Conservation (phyloP, 2,113 vertebrate genomes). For the Manacus vitellinus region DNA sequence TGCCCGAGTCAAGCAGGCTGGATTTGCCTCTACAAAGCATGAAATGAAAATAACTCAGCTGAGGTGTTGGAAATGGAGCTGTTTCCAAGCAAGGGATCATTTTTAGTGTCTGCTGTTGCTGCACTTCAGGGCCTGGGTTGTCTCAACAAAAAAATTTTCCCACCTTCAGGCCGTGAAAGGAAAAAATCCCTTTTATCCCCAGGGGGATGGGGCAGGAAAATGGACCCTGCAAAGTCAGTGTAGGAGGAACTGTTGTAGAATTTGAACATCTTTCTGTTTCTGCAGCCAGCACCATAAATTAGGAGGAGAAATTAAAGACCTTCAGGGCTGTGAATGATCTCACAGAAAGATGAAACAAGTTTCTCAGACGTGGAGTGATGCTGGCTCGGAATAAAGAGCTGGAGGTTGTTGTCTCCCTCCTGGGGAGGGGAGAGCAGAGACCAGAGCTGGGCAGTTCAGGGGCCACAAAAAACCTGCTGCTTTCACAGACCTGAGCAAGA, state of each 20-base stretch:
- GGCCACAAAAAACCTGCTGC: not conserved
- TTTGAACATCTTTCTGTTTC: not conserved
- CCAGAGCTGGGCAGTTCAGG: not conserved
- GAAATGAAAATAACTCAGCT: not conserved
- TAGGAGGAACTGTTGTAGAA: rapidly evolving
- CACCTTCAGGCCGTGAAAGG: not conserved
- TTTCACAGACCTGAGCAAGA: not conserved
- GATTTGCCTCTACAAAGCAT: not conserved
- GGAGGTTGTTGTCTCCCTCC: not conserved
- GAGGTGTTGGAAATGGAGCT: not conserved
- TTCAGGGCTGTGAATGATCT: not conserved
- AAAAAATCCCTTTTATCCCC: not conserved
- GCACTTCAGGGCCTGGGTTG: not conserved
- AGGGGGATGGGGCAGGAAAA: not conserved
- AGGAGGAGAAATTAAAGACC: not conserved
- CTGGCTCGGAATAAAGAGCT: not conserved
- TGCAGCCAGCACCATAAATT: not conserved
- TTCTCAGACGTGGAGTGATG: not conserved
- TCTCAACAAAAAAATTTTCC: not conserved
- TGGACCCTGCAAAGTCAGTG: rapidly evolving
- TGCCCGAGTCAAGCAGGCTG: not conserved
- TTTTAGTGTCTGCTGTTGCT: not conserved
- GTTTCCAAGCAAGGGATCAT: rapidly evolving
- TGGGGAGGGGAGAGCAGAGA: not conserved
- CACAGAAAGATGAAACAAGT: not conserved